Evolutionary conservation across 1,140 invertebrate genomes (phyloP).

Genomic region (Drosophila bocqueti): DNA sequence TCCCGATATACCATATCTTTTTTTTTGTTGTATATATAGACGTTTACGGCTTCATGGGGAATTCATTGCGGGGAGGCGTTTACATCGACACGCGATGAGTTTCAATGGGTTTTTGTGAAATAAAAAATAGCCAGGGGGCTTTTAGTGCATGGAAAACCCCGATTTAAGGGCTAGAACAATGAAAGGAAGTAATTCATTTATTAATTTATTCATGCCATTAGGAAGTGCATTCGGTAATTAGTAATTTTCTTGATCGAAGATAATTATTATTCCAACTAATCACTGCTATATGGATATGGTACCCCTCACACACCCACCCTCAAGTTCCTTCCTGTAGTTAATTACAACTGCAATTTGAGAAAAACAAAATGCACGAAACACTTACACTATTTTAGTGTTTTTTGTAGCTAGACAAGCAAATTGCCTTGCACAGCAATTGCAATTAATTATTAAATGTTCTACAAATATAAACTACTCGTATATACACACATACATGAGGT

Average conservation of each 20-base stretch:
- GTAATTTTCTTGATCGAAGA: slow-evolving; percentile 7
- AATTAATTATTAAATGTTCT: slow-evolving; percentile 38
- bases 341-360: slow-evolving; percentile 33
- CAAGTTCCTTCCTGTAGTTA: slow-evolving; percentile 6
- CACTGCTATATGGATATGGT: slow-evolving; percentile 8
- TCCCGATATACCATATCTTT: slow-evolving; percentile 6
- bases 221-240: slow-evolving; percentile 26
- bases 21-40: slow-evolving; percentile 19
- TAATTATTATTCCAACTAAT: slow-evolving; percentile 64
- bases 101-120: slow-evolving; percentile 21
- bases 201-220: slow-evolving; percentile 1
- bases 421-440: slow-evolving; percentile 36
- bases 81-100: slow-evolving; percentile 42
- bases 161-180: slow-evolving; percentile 12
- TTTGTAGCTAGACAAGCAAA: slow-evolving; percentile 7
- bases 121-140: neutral
- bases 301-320: neutral
- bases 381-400: slow-evolving; percentile 18
- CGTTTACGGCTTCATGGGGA: slow-evolving; percentile 16
- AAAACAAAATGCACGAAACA: slow-evolving; percentile 38
- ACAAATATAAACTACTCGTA: slow-evolving; percentile 8
- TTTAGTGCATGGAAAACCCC: slow-evolving; percentile 9
- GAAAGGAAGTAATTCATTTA: slow-evolving; percentile 20
- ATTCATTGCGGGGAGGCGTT: slow-evolving; percentile 24
- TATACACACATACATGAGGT: slow-evolving; percentile 9